Evolutionary conservation across 2,888 invertebrate species (phyloP).

Genomic region (Synanthedon vespiformis): DNA sequence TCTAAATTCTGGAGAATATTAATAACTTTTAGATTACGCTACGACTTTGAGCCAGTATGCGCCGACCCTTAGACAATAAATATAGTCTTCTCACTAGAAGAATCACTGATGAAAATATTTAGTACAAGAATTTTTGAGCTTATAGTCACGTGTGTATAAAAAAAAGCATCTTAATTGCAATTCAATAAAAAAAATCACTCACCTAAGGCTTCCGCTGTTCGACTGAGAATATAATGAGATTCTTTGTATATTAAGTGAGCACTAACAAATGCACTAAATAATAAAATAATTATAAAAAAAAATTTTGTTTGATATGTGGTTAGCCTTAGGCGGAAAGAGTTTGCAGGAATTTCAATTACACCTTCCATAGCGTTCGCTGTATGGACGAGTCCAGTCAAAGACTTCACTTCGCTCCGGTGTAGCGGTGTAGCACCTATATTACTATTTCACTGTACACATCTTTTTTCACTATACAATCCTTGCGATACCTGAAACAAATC

Average conservation of each 20-base stretch:
- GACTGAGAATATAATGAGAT: conserved; percentile 40
- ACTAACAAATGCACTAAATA: neutral
- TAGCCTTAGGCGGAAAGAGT: conserved; percentile 32
- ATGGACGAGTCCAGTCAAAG: neutral
- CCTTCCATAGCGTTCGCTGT: conserved; percentile 3
- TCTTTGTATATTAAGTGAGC: conserved; percentile 13
- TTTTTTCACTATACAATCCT: conserved; percentile 30
- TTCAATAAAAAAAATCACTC: neutral
- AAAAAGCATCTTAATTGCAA: neutral
- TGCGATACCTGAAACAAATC: conserved; percentile 14
- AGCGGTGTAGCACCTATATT: conserved; percentile 57
- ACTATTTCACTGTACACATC: conserved; percentile 52
- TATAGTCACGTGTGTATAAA: too few relatives aligned
- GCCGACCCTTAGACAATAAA: too few relatives aligned
- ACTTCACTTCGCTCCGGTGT: conserved; percentile 30
- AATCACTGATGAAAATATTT: too few relatives aligned
- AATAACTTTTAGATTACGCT: too few relatives aligned
- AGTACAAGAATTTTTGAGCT: too few relatives aligned
- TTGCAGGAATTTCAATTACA: too few relatives aligned
- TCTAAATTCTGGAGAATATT: too few relatives aligned
- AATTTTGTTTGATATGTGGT: conserved; percentile 44
- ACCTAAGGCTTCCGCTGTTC: neutral
- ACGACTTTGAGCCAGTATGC: too few relatives aligned
- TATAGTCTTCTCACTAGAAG: too few relatives aligned
- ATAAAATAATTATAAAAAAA: too few relatives aligned